These are phyloP conservation scores for Zaprionus obscuricornis DNA, from an alignment of 2,888 invertebrate species.

Conservation along the genomic window DNA sequence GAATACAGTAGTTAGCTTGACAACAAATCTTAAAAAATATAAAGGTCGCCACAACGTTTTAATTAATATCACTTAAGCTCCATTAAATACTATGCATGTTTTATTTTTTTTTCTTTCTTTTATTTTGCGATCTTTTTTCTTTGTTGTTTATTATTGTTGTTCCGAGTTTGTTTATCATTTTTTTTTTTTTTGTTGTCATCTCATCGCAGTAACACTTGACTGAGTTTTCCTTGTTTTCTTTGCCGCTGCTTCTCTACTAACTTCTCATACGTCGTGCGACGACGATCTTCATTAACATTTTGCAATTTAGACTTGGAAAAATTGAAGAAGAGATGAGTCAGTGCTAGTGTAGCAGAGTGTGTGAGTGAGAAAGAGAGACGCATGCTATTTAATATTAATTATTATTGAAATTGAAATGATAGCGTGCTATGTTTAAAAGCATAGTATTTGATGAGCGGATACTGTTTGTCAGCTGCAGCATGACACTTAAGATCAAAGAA, in stretches of 20 bases:
- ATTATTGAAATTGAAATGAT: too few relatives aligned
- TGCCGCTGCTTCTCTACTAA: background rate
- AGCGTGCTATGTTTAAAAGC: too few relatives aligned
- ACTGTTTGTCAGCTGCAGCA: too few relatives aligned
- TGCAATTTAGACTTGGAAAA: constrained; percentile 2
- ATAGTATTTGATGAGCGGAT: too few relatives aligned
- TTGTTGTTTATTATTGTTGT: constrained; percentile 14
- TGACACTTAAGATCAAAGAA: too few relatives aligned
- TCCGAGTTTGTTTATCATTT: too few relatives aligned
- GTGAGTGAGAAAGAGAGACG: too few relatives aligned
- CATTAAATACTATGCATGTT: constrained; percentile 59
- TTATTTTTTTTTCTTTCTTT: constrained; percentile 36
- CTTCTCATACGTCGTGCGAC: too few relatives aligned
- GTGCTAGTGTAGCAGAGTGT: too few relatives aligned
- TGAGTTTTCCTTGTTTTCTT: constrained; percentile 39
- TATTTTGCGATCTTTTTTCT: constrained; percentile 27
- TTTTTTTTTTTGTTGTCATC: constrained; percentile 20
- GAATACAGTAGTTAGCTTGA: constrained; percentile 10
- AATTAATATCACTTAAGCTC: constrained; percentile 71
- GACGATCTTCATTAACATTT: constrained; percentile 12
- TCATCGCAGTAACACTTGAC: constrained; percentile 26
- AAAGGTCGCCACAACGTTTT: constrained; percentile 65
- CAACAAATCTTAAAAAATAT: constrained; percentile 37
- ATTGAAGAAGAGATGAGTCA: too few relatives aligned
- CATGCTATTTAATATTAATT: too few relatives aligned